A percentile compares a stretch with the other conserved stretches of the same genome.
phyloP scores from a whole-genome alignment of 2,888 invertebrate genomes.

The Lasioglossum morio region DNA sequence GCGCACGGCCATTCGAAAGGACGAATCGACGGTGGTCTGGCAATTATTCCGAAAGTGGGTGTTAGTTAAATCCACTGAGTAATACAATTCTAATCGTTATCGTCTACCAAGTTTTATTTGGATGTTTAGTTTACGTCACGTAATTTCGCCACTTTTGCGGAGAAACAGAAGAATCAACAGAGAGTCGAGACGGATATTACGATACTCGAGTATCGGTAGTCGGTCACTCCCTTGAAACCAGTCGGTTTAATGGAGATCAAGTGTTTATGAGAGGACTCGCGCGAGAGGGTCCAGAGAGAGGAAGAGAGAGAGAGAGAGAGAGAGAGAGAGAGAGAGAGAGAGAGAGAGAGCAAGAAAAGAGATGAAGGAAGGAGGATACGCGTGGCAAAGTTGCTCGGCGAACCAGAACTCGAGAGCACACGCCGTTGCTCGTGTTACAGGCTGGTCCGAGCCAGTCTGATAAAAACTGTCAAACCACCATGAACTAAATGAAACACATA shows the following conservation, averaged over 20 bases:
- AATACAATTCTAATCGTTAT: neutral
- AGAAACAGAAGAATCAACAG: slow-evolving; percentile 33
- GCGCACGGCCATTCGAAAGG: slow-evolving; percentile 13
- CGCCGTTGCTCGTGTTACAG: slow-evolving; percentile 60
- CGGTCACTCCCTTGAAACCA: slow-evolving; percentile 58
- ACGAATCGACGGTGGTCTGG: slow-evolving; percentile 17
- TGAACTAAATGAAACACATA: slow-evolving; percentile 28
- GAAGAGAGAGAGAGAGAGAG: slow-evolving; percentile 37
- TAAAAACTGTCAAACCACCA: slow-evolving; percentile 63
- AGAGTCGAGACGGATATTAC: slow-evolving; percentile 50
- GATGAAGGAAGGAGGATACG: slow-evolving; percentile 55
- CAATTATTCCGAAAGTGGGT: slow-evolving; percentile 20
- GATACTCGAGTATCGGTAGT: slow-evolving; percentile 60
- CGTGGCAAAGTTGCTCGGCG: slow-evolving; percentile 66
- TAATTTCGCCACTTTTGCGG: neutral
- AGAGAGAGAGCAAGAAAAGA: slow-evolving; percentile 38
- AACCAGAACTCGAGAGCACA: slow-evolving; percentile 66
- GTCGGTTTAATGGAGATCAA: slow-evolving; percentile 66
- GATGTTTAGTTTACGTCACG: neutral
- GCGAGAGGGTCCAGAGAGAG: slow-evolving; percentile 45
- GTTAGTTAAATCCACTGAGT: neutral
- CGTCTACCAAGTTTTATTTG: neutral
- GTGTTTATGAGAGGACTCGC: slow-evolving; percentile 64
- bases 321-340: slow-evolving; percentile 38
- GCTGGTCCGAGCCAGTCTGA: slow-evolving; percentile 50